Percentiles rank a stretch among this genome's conserved stretches.
phyloP scores from a whole-genome alignment of 2,888 invertebrate species.

The Nowickia ferox region DNA sequence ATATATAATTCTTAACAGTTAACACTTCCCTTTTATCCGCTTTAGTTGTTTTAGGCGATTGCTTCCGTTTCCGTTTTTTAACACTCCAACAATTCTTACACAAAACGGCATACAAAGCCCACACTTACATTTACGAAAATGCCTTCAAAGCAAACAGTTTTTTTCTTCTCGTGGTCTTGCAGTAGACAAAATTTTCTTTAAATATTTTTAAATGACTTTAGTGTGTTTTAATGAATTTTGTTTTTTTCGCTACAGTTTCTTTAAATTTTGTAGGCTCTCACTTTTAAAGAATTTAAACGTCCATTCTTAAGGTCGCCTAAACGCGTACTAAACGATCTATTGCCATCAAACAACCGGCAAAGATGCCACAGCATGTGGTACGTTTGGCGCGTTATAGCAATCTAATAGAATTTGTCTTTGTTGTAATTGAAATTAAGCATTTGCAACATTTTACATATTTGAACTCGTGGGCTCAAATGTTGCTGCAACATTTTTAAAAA shows the following conservation, averaged over 20 bases:
- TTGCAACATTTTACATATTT: conserved; percentile 46
- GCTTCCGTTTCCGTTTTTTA: conserved; percentile 60
- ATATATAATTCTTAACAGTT: not conserved
- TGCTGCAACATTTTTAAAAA: conserved; percentile 60
- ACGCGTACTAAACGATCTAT: conserved; percentile 56
- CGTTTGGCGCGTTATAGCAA: conserved; percentile 57
- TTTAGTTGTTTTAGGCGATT: conserved; percentile 30
- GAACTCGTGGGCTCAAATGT: conserved; percentile 39
- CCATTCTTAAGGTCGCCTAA: conserved; percentile 47
- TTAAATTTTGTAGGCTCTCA: not conserved
- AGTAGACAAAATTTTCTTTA: not conserved
- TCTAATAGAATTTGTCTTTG: conserved; percentile 51
- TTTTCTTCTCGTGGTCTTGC: not conserved
- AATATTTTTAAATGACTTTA: not conserved
- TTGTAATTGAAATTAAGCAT: not conserved
- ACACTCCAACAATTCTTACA: conserved; percentile 30
- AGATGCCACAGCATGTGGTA: conserved; percentile 66
- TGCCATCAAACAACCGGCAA: conserved; percentile 33
- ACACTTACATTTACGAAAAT: not conserved
- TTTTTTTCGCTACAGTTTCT: not conserved
- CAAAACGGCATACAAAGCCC: not conserved
- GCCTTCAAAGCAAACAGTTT: not conserved
- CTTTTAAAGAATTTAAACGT: conserved; percentile 30
- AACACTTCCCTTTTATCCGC: not conserved
- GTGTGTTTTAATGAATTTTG: not conserved